Conservation (phyloP, 2,113 vertebrate genomes). For the Saguinus imperator region DNA sequence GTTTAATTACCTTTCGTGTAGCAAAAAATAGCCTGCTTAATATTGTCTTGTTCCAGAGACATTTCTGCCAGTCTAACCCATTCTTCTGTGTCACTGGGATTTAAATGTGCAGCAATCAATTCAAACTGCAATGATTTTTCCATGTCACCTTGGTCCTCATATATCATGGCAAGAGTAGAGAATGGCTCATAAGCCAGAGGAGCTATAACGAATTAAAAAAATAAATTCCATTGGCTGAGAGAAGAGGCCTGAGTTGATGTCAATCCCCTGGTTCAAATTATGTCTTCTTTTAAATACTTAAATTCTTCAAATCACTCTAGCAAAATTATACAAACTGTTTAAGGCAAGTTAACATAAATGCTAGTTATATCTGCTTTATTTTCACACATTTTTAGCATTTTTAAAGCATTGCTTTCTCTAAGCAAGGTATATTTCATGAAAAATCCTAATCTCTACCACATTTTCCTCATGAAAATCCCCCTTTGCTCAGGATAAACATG, state of each 20-base stretch:
- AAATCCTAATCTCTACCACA: not conserved
- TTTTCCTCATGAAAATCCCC: not conserved
- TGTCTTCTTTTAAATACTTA: not conserved
- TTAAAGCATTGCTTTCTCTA: constrained; percentile 26
- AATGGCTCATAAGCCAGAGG: constrained; percentile 98
- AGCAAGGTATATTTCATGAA: constrained; percentile 32
- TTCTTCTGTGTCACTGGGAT: constrained; percentile 96
- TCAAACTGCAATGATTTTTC: constrained; percentile 97
- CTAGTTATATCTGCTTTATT: not conserved
- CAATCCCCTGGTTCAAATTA: not conserved
- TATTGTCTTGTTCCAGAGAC: constrained; percentile 98
- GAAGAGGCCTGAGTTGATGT: not conserved
- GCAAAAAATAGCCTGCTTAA: constrained; percentile 97
- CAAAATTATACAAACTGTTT: not conserved
- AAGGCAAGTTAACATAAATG: not conserved
- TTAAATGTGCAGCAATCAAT: constrained; percentile 96
- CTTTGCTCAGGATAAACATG: not conserved
- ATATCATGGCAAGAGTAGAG: constrained; percentile 98
- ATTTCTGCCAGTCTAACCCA: constrained; percentile 97
- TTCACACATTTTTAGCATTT: not conserved
- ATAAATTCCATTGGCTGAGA: not conserved
- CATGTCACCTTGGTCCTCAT: constrained; percentile 96
- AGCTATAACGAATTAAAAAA: constrained; percentile 83
- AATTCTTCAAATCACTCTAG: constrained; percentile 2
- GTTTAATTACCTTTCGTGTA: constrained; percentile 93